Base-by-base conservation (phyloP, 37 sponge, comb jelly and placozoan species). In the Chondrilla cf. caribensis region DNA sequence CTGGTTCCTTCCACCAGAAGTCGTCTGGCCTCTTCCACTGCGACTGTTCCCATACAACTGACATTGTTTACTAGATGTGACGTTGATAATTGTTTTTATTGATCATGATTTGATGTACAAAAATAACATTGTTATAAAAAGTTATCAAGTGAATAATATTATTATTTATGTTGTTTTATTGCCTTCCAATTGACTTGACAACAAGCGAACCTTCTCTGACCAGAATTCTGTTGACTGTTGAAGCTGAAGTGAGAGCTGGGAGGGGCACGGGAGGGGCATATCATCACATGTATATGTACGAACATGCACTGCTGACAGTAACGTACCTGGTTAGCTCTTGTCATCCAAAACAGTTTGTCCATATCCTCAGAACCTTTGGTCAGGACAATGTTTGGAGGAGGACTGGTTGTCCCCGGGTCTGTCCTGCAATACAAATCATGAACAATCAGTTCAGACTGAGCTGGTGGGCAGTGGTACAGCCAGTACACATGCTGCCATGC, bases 11-110 rank as follows among this genome's bases (percentile, higher is more conserved):
- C n/a, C n/a, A n/a, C n/a, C n/a, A 92, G 89, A 88, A 36, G 40
- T 83, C 32, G 86, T 88, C 47, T 88, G 89, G 87, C 93, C 89
- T 25, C 79, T 88, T 4, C 89, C 93, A 54, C 77, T 82, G 32
- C 41, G 89, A 75, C 89, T 92, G 6, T 92, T 92, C 44, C 93
- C 93, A 26, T 92, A 89, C 76, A 73, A 40, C 76, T 73, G 24
- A 73, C 36, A 5, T 38, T 7, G 19, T 38, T 9, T 38, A 32
- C 29, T 70, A 38, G 64, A 9, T 65, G 67, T 15, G 28, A 65
- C 28, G 28, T n/a, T n/a, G n/a, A n/a, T n/a, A n/a, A n/a, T n/a
- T n/a, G n/a, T 62, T 29, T 22, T 15, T 29, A 38, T 24, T 22
- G 76, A 4, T 25, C 41, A 15, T 25, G 1, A 22, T 39, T 62